phyloP scores from a whole-genome alignment of 1,140 invertebrate species.

The Leptinotarsa texana region DNA sequence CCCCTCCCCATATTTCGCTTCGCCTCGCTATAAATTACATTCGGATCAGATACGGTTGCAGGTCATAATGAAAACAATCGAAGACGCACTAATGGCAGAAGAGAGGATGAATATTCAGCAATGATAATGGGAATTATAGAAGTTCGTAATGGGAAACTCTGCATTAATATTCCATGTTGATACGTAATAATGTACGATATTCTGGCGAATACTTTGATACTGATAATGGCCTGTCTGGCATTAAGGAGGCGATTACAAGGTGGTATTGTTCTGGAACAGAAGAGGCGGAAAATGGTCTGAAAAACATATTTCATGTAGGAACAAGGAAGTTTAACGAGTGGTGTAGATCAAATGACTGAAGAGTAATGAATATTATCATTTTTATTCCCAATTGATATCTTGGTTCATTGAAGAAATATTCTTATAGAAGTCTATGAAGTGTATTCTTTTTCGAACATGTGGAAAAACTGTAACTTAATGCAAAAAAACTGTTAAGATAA shows the following conservation, averaged over 20 bases:
- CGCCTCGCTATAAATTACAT: not conserved
- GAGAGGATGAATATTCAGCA: slow-evolving; percentile 5
- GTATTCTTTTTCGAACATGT: no score
- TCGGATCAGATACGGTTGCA: not conserved
- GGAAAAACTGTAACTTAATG: no score
- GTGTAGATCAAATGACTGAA: no score
- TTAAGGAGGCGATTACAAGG: not conserved
- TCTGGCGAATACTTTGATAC: not conserved
- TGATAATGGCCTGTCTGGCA: not conserved
- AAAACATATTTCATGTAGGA: no score
- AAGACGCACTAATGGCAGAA: not conserved
- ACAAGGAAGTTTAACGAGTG: no score
- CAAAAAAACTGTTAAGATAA: no score
- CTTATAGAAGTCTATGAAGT: no score
- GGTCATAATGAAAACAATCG: slow-evolving; percentile 8
- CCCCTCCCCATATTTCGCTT: not conserved
- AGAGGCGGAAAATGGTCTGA: no score
- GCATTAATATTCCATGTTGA: slow-evolving; percentile 6
- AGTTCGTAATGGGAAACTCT: slow-evolving; percentile 8
- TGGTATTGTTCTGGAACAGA: no score
- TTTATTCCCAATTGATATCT: no score
- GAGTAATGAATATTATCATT: no score
- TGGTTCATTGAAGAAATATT: no score
- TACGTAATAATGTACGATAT: slow-evolving; percentile 4
- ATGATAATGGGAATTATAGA: slow-evolving; percentile 8